A percentile compares a stretch with the other conserved stretches of the same genome.
These are phyloP conservation scores for Gadopsis marmoratus DNA, from an alignment of 2,797 vertebrate genomes.

Conservation along the genomic window DNA sequence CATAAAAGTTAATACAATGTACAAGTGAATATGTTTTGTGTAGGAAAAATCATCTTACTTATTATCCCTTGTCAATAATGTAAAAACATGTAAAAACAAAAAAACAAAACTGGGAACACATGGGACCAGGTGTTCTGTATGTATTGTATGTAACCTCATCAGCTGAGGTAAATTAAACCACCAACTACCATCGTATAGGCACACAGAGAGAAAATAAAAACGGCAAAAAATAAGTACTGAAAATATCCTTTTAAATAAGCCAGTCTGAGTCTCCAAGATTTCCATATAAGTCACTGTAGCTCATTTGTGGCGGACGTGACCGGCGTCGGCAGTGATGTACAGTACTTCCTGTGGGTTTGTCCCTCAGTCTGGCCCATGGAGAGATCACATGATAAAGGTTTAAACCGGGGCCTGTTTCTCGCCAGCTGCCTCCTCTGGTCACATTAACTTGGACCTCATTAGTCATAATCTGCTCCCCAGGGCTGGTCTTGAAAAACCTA, in stretches of 20 bases:
- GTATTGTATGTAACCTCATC: slow-evolving; percentile 42
- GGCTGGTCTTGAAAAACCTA: slow-evolving; percentile 76
- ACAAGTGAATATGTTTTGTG: neutral
- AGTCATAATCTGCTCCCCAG: slow-evolving; percentile 84
- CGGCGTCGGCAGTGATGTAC: slow-evolving; percentile 60
- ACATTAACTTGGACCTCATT: slow-evolving; percentile 83
- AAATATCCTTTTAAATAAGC: slow-evolving; percentile 13
- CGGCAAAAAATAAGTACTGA: neutral
- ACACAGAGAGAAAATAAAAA: neutral
- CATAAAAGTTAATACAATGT: neutral
- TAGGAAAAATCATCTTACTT: neutral
- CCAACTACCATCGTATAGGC: slow-evolving; percentile 50
- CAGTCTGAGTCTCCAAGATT: slow-evolving; percentile 42
- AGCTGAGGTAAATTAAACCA: slow-evolving; percentile 63
- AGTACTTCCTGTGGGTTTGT: slow-evolving; percentile 81
- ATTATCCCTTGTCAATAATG: slow-evolving; percentile 29
- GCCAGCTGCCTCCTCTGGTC: slow-evolving; percentile 79
- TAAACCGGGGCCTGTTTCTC: slow-evolving; percentile 63
- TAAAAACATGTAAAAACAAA: slow-evolving; percentile 51
- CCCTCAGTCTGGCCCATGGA: slow-evolving; percentile 65
- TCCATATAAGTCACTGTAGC: slow-evolving; percentile 74
- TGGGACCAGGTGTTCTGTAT: slow-evolving; percentile 66
- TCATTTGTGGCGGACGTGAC: slow-evolving; percentile 69
- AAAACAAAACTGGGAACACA: slow-evolving; percentile 48
- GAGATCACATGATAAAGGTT: slow-evolving; percentile 81